Percentiles rank a stretch among this genome's conserved stretches.
These are phyloP conservation scores for Notolabrus celidotus DNA, from an alignment of 2,797 vertebrate species.

Conservation along the genomic window DNA sequence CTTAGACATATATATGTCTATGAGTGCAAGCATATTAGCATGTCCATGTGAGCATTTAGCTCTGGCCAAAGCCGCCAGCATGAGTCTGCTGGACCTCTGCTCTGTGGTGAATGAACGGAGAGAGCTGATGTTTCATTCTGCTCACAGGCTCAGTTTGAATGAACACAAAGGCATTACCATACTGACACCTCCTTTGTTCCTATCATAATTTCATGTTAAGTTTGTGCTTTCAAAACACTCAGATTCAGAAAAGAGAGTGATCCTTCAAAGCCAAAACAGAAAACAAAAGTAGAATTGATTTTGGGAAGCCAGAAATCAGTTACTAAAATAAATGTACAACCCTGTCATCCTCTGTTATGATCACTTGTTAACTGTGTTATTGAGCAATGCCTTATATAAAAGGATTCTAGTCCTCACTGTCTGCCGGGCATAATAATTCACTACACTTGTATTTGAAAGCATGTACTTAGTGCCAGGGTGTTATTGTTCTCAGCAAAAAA, in stretches of 20 bases:
- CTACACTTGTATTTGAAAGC: constrained; percentile 15
- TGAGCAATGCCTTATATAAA: background rate
- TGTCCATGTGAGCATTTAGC: background rate
- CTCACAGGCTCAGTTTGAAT: background rate
- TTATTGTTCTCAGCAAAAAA: constrained; percentile 12
- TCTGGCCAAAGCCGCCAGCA: background rate
- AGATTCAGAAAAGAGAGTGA: background rate
- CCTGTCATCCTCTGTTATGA: constrained; percentile 1
- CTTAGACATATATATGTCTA: too few species aligned
- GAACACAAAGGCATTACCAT: background rate
- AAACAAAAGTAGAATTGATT: background rate
- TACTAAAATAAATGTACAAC: constrained; percentile 8
- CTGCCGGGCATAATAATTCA: constrained; percentile 24
- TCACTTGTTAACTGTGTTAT: constrained; percentile 7
- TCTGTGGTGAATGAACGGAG: background rate
- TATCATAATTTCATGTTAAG: background rate
- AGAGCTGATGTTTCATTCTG: background rate
- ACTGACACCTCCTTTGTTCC: too few species aligned
- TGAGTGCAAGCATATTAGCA: too few species aligned
- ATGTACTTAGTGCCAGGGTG: constrained; percentile 3
- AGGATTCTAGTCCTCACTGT: background rate
- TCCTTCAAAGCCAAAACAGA: background rate
- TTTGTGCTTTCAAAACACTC: background rate
- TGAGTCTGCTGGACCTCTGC: background rate
- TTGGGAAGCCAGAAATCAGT: background rate